These are phyloP conservation scores for Hirundo rustica DNA, from an alignment of 2,797 vertebrate species.

Conservation along the genomic window DNA sequence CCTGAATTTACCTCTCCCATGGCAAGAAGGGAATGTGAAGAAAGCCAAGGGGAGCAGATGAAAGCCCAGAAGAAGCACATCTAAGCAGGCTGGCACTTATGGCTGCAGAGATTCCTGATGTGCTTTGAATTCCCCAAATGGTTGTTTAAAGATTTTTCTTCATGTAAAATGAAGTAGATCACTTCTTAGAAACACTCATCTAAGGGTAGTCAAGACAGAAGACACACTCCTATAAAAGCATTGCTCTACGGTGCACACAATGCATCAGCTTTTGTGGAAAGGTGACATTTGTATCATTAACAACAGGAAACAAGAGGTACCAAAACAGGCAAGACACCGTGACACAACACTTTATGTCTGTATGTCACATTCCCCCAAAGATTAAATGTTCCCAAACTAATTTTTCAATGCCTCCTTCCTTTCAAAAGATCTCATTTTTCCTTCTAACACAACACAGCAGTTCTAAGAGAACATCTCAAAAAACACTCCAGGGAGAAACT, in stretches of 20 bases:
- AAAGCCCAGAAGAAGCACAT: background rate
- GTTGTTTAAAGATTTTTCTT: slow-evolving; percentile 7
- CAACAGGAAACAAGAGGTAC: background rate
- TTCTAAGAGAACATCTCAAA: background rate
- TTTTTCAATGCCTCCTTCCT: background rate
- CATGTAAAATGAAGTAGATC: background rate
- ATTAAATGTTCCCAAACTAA: background rate
- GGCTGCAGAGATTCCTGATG: background rate
- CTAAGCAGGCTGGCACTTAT: background rate
- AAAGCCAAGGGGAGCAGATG: background rate
- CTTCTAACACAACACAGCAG: background rate
- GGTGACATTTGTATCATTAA: background rate
- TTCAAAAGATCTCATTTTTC: background rate
- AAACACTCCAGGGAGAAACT: background rate
- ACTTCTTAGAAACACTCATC: background rate
- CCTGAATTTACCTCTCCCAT: background rate
- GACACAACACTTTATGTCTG: background rate
- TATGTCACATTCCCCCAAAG: background rate
- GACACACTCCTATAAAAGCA: background rate
- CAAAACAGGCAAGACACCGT: background rate
- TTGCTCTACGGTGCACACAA: background rate
- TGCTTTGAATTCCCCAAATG: slow-evolving; percentile 10
- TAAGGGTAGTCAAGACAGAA: background rate
- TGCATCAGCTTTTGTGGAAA: background rate
- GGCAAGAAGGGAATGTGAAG: background rate